Percentiles rank a stretch among this genome's conserved stretches.
Conservation (phyloP, 2,888 invertebrate species). For the Stenodema calcarata region DNA sequence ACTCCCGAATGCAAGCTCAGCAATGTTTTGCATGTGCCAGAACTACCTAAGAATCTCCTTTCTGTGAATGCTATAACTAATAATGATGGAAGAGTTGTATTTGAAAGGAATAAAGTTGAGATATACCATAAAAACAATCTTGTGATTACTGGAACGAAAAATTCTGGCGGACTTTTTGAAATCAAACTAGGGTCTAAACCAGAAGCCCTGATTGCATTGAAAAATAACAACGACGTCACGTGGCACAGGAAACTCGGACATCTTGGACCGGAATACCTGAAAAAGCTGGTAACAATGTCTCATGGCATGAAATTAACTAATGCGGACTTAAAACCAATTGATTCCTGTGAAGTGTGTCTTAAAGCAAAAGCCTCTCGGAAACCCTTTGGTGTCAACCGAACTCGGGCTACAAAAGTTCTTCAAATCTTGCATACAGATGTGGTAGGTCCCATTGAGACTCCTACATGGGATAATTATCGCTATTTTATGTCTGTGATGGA, state of each 20-base stretch:
- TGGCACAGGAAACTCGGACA: conserved; percentile 30
- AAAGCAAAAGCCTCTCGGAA: neutral
- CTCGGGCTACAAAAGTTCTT: neutral
- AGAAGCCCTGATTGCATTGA: neutral
- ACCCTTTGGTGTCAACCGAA: conserved; percentile 2
- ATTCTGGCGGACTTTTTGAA: too few species aligned
- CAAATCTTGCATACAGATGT: conserved; percentile 26
- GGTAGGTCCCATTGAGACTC: neutral
- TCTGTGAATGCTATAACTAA: too few species aligned
- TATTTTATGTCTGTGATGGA: conserved; percentile 4
- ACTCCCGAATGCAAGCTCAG: too few species aligned
- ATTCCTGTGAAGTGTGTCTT: neutral
- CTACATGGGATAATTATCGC: conserved; percentile 15
- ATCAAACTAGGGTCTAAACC: too few species aligned
- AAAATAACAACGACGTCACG: neutral
- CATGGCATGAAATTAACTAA: neutral
- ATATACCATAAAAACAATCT: too few species aligned
- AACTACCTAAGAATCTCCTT: too few species aligned
- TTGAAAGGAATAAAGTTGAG: too few species aligned
- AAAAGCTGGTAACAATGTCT: neutral
- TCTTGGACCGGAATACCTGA: conserved; percentile 7
- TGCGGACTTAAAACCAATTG: neutral
- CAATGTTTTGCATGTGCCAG: too few species aligned
- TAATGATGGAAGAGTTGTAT: too few species aligned
- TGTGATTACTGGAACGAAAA: too few species aligned